Conservation (phyloP, 2,797 vertebrate genomes). For the Anabacerthia variegaticeps region DNA sequence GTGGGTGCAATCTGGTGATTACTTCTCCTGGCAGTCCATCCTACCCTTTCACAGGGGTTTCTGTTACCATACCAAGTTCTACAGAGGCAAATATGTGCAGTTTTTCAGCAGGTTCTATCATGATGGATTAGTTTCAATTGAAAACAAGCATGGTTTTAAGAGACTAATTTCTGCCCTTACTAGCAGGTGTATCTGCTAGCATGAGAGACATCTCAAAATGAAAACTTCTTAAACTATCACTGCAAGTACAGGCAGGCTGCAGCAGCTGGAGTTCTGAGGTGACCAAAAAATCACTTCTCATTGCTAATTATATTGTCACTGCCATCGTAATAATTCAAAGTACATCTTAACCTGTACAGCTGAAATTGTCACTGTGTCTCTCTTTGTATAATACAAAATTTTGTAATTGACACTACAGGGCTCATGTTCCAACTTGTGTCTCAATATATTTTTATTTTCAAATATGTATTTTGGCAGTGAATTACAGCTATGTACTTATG, state of each 20-base stretch:
- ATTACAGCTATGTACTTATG: background rate
- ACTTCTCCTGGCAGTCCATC: background rate
- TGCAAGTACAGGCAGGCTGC: background rate
- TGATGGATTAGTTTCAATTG: background rate
- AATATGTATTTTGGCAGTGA: background rate
- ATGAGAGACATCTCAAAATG: background rate
- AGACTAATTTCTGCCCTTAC: background rate
- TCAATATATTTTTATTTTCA: conserved; percentile 1
- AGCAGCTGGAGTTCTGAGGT: background rate
- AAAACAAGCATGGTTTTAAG: background rate
- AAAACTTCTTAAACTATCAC: background rate
- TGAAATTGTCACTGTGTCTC: background rate
- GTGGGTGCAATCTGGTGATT: background rate
- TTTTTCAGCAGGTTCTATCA: background rate
- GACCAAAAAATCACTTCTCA: background rate
- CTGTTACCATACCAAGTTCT: background rate
- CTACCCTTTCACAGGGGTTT: background rate
- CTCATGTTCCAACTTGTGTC: background rate
- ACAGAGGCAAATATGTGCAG: background rate
- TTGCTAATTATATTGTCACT: background rate
- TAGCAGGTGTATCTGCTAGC: background rate
- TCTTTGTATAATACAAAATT: background rate
- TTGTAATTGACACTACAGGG: background rate
- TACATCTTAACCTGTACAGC: background rate
- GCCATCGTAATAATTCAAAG: background rate